Conservation (phyloP, 2,797 vertebrate genomes). For the Myioborus miniatus region DNA sequence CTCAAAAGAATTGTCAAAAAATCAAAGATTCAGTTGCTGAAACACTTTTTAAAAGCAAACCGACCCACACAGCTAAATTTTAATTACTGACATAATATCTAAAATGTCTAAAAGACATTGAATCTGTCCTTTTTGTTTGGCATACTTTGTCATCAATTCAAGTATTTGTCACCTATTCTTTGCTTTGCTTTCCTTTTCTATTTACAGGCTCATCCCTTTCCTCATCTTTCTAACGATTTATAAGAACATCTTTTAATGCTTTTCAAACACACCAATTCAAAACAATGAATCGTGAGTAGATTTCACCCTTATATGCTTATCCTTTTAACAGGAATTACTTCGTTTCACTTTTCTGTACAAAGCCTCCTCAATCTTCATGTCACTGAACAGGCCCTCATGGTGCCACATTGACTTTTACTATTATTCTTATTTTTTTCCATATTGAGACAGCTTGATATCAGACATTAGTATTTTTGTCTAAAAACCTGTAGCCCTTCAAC, state of each 20-base stretch:
- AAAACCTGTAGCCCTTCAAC: not conserved
- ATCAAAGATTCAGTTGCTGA: not conserved
- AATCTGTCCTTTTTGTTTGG: not conserved
- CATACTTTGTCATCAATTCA: not conserved
- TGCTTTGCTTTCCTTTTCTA: not conserved
- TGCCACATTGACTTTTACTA: not conserved
- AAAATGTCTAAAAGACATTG: not conserved
- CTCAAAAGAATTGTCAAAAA: not conserved
- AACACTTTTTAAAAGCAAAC: not conserved
- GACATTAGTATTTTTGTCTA: not conserved
- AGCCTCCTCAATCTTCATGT: not conserved
- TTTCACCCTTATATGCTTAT: not conserved
- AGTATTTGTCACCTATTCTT: not conserved
- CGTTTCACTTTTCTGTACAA: not conserved
- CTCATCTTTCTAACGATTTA: not conserved
- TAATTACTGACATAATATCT: not conserved
- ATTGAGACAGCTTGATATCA: not conserved
- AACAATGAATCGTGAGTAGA: not conserved
- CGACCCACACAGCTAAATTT: not conserved
- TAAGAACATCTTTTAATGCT: not conserved
- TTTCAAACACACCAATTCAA: not conserved
- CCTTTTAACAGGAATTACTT: not conserved
- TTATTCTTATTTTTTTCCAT: not conserved
- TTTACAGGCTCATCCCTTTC: not conserved
- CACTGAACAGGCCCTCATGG: not conserved